Evolutionary conservation across 2,797 vertebrate species (phyloP).

Genomic region (Megaceryle alcyon): DNA sequence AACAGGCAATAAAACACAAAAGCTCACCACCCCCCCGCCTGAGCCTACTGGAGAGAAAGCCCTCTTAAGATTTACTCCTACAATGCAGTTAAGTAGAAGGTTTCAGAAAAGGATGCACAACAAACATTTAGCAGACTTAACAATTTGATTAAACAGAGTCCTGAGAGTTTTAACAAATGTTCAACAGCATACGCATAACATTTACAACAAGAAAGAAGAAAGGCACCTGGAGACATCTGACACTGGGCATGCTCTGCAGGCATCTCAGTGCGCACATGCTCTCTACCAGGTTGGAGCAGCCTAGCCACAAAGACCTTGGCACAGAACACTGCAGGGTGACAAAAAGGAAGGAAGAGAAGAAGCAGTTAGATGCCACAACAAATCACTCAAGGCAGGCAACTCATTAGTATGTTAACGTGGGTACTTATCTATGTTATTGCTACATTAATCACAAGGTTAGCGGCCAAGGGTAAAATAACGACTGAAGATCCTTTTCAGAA

Average conservation of each 20-base stretch:
- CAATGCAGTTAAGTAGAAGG: slow-evolving; percentile 64
- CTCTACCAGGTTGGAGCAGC: slow-evolving; percentile 99
- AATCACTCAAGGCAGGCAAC: slow-evolving; percentile 84
- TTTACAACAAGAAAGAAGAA: slow-evolving; percentile 94
- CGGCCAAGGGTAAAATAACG: slow-evolving; percentile 32
- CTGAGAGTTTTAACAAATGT: slow-evolving; percentile 82
- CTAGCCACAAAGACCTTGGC: slow-evolving; percentile 99
- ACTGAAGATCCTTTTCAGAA: slow-evolving; percentile 47
- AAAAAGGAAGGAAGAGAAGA: slow-evolving; percentile 90
- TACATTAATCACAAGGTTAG: slow-evolving; percentile 26
- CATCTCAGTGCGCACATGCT: slow-evolving; percentile 99
- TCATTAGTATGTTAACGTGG: slow-evolving; percentile 79
- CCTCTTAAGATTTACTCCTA: slow-evolving; percentile 61
- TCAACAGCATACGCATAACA: slow-evolving; percentile 85
- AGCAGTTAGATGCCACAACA: slow-evolving; percentile 88
- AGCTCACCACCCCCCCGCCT: slow-evolving; percentile 37
- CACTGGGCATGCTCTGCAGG: slow-evolving; percentile 99
- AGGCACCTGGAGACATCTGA: slow-evolving; percentile 95
- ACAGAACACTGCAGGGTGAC: slow-evolving; percentile 99
- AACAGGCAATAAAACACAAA: slow-evolving; percentile 56
- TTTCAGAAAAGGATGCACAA: slow-evolving; percentile 81
- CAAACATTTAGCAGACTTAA: slow-evolving; percentile 84
- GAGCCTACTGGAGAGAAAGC: slow-evolving; percentile 46
- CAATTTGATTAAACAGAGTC: slow-evolving; percentile 82
- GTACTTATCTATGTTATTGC: slow-evolving; percentile 56